Evolutionary conservation across 2,888 invertebrate species (phyloP).

Genomic region (Platycnemis pennipes): DNA sequence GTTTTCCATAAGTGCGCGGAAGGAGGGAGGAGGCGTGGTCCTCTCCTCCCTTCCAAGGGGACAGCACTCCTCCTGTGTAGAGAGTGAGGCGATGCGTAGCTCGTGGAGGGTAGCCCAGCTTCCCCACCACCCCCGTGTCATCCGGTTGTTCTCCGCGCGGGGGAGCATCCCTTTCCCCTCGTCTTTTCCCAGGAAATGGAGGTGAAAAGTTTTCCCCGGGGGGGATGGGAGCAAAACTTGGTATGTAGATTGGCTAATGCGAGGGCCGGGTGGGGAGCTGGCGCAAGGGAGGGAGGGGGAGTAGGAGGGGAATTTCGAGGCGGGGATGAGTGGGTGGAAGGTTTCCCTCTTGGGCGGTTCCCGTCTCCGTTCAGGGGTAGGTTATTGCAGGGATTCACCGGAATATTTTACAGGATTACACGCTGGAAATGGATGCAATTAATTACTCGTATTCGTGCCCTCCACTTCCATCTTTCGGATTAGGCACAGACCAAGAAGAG

Average conservation of each 20-base stretch:
- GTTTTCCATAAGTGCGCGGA: neutral
- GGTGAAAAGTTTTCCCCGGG: constrained; percentile 59
- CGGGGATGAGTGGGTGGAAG: too few species aligned
- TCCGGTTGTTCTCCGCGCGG: constrained; percentile 41
- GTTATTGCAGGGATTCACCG: too few species aligned
- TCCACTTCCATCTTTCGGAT: too few species aligned
- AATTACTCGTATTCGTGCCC: too few species aligned
- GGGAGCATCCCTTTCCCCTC: neutral
- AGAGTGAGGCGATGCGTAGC: neutral
- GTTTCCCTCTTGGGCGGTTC: too few species aligned
- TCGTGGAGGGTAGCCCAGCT: too few species aligned
- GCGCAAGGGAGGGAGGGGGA: constrained; percentile 12
- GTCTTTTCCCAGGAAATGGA: constrained; percentile 58
- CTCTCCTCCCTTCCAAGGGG: neutral
- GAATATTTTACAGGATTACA: too few species aligned
- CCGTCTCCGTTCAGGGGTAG: too few species aligned
- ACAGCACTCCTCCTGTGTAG: neutral
- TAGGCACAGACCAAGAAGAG: too few species aligned
- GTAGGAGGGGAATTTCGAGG: neutral
- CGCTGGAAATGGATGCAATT: too few species aligned
- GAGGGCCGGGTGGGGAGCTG: neutral
- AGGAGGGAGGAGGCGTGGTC: neutral
- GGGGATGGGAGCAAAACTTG: constrained; percentile 31
- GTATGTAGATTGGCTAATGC: constrained; percentile 67
- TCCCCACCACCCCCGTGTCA: neutral